phyloP scores from a whole-genome alignment of 2,888 invertebrate species.

The Eristalinus aeneus region DNA sequence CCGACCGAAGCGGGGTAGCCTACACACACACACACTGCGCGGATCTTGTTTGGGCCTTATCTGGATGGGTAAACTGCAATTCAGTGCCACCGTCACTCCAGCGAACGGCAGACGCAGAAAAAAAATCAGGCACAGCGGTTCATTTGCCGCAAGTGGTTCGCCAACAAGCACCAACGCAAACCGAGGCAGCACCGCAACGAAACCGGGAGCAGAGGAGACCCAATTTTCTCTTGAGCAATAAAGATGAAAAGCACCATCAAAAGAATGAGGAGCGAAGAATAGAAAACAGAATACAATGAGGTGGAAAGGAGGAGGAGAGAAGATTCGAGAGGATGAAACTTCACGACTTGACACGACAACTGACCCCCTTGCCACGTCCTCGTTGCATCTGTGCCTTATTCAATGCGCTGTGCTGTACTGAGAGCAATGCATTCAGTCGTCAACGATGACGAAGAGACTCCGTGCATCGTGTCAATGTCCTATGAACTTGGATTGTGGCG shows the following conservation, averaged over 20 bases:
- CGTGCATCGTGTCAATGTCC: conserved; percentile 64
- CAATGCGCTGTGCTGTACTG: neutral
- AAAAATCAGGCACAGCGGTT: conserved; percentile 20
- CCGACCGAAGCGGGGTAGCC: neutral
- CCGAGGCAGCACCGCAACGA: neutral
- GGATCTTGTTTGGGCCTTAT: conserved; percentile 1
- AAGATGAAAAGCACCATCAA: conserved; percentile 46
- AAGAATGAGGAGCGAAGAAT: conserved; percentile 6
- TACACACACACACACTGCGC: neutral
- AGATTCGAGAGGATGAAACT: conserved; percentile 41
- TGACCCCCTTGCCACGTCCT: conserved; percentile 53
- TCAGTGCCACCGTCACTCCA: conserved; percentile 25
- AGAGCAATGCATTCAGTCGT: conserved; percentile 24
- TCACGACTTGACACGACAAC: conserved; percentile 65
- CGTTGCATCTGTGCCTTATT: conserved; percentile 11
- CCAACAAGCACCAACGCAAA: conserved; percentile 17
- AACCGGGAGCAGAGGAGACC: conserved; percentile 36
- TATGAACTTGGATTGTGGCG: conserved; percentile 67
- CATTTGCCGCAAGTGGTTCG: conserved; percentile 47
- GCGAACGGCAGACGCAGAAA: neutral
- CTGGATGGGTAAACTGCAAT: conserved; percentile 36
- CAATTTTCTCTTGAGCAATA: conserved; percentile 46
- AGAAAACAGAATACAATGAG: neutral
- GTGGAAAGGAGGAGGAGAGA: neutral
- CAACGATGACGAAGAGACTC: conserved; percentile 21